A percentile compares a stretch with the other conserved stretches of the same genome.
Conservation (phyloP, 2,888 invertebrate species). For the Papilio demoleus region DNA sequence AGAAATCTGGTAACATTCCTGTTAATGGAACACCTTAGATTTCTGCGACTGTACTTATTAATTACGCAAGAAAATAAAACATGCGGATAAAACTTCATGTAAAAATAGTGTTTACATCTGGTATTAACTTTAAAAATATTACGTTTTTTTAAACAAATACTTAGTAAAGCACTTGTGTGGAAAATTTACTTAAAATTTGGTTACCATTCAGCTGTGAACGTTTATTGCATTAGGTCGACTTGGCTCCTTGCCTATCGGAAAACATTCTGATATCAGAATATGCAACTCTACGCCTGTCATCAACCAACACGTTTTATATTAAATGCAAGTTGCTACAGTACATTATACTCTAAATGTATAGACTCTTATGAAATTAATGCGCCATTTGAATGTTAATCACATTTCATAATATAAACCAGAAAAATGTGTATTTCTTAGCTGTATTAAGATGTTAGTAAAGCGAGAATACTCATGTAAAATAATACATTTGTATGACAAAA, state of each 20-base stretch:
- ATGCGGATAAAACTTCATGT: no score
- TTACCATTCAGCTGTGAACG: not conserved
- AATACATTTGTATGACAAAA: no score
- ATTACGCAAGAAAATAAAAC: no score
- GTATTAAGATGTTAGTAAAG: no score
- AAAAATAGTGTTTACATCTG: not conserved
- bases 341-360: not conserved
- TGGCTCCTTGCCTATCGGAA: constrained; percentile 70
- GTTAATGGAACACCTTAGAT: no score
- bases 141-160: not conserved
- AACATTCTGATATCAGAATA: constrained; percentile 74
- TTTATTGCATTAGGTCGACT: constrained; percentile 56
- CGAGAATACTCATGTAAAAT: no score
- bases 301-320: constrained; percentile 24
- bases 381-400: no score
- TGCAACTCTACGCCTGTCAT: constrained; percentile 46
- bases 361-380: no score
- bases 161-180: not conserved
- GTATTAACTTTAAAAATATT: not conserved
- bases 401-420: no score
- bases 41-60: no score
- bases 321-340: constrained; percentile 1
- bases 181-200: constrained; percentile 16
- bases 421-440: no score
- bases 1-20: no score